Base-by-base conservation (phyloP, 2,888 invertebrate species). In the Belgica antarctica region DNA sequence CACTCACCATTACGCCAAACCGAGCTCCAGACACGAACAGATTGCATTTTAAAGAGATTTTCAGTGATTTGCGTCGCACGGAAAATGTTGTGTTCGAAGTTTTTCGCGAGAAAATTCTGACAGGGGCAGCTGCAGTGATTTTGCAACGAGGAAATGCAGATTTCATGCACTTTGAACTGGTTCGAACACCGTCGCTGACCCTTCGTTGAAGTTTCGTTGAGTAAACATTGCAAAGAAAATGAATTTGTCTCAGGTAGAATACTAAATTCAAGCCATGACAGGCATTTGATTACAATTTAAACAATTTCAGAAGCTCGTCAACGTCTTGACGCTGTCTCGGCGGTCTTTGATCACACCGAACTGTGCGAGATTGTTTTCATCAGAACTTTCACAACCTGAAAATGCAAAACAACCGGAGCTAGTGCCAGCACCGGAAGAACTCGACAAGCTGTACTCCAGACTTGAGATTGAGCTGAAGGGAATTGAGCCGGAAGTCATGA, bases 381-480 rank as follows among this genome's bases (percentile, higher is more conserved):
- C 52, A 5, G 52, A 52, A 12, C 17, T 52, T 22, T n/a, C n/a
- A n/a, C 52, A 52, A 52, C 52, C 52, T 52, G 2, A 3, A 52
- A 52, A 12, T 52, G 4, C 41, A 10, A 41, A 41, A n/a, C 19
- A 52, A 52, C 17, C 24, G 25, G 8, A 61, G 24, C 61, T 25
- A 2, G n/a, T 19, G 3, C 25, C 24, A n/a, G 25, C 24, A 2
- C n/a, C 4, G 5, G 34, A 47, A 0, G 76, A 78, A 61, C 75
- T 75, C 24, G 94, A 94, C 76, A 91, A 89, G 78, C 82, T 97
- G 41, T 96, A 87, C 76, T 90, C 89, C 79, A 85, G 85, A 74
- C 81, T 97, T 7, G 90, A 92, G 78, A 77, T 97, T 71, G 96
- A 97, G 82, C 84, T 95, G 74, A 85, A 89, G 76, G 91, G 94